Evolutionary conservation across 2,888 invertebrate genomes (phyloP).

Genomic region (Cryptophagus acutangulus): DNA sequence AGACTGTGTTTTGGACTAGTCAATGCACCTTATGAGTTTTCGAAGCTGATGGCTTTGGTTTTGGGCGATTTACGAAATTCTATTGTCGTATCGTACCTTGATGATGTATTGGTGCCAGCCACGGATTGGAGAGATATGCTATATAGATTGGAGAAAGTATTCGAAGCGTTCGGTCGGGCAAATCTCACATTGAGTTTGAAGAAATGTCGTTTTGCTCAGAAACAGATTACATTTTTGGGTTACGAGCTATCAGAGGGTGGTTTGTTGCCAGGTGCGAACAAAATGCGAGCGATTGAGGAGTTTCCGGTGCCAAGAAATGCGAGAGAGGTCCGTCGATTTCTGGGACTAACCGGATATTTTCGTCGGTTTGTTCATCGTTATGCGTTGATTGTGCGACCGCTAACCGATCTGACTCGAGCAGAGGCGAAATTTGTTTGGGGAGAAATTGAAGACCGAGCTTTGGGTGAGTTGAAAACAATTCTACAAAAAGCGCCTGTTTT

Average conservation of each 20-base stretch:
- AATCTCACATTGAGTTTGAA: constrained; percentile 32
- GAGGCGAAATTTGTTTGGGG: constrained; percentile 17
- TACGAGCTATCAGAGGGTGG: neutral
- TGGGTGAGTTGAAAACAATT: constrained; percentile 13
- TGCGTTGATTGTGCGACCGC: neutral
- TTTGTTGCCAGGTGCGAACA: neutral
- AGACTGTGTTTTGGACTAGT: constrained; percentile 3
- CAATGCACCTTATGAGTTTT: constrained; percentile 10
- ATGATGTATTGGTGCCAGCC: constrained; percentile 18
- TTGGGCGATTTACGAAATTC: constrained; percentile 11
- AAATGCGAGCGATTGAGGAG: neutral
- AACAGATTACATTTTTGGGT: neutral
- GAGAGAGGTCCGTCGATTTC: constrained; percentile 21
- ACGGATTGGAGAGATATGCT: constrained; percentile 21
- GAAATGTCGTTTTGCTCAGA: constrained; percentile 20
- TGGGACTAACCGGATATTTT: constrained; percentile 23
- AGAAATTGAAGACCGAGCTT: constrained; percentile 9
- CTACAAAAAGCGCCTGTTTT: constrained; percentile 18
- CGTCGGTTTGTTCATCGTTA: constrained; percentile 17
- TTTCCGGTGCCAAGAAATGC: constrained; percentile 16
- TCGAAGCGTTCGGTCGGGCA: constrained; percentile 22
- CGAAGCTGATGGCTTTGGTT: constrained; percentile 10
- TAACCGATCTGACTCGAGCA: neutral
- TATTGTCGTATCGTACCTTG: constrained; percentile 10
- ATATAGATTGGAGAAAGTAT: constrained; percentile 24